phyloP scores from a whole-genome alignment of 2,797 vertebrate genomes.

The Spatula clypeata region DNA sequence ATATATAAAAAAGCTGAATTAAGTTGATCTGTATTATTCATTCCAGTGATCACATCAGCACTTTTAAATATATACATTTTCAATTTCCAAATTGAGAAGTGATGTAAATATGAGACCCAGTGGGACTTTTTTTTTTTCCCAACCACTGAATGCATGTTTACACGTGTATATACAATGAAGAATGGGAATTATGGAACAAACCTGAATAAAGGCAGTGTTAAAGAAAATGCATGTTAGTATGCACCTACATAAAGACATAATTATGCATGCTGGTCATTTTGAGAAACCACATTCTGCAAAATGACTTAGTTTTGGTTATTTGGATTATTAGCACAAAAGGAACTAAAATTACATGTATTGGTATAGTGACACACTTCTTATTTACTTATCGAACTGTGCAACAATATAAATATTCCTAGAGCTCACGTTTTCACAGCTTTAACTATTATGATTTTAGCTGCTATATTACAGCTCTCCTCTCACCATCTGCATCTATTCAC shows the following conservation, averaged over 20 bases:
- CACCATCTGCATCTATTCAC: not conserved
- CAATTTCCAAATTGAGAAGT: not conserved
- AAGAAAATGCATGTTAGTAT: not conserved
- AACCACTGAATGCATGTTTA: not conserved
- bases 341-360: not conserved
- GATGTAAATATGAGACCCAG: not conserved
- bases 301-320: not conserved
- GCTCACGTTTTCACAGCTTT: conserved; percentile 24
- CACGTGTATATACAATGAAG: not conserved
- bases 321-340: not conserved
- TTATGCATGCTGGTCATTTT: not conserved
- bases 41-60: not conserved
- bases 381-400: not conserved
- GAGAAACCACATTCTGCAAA: conserved; percentile 42
- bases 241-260: not conserved
- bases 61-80: not conserved
- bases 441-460: not conserved
- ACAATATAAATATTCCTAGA: not conserved
- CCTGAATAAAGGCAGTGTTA: not conserved
- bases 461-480: not conserved
- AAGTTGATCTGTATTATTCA: not conserved
- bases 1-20: not conserved
- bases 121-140: not conserved
- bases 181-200: conserved; percentile 1
- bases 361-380: not conserved